Evolutionary conservation across 2,888 invertebrate genomes (phyloP).

Genomic region (Ecdyonurus torrentis): DNA sequence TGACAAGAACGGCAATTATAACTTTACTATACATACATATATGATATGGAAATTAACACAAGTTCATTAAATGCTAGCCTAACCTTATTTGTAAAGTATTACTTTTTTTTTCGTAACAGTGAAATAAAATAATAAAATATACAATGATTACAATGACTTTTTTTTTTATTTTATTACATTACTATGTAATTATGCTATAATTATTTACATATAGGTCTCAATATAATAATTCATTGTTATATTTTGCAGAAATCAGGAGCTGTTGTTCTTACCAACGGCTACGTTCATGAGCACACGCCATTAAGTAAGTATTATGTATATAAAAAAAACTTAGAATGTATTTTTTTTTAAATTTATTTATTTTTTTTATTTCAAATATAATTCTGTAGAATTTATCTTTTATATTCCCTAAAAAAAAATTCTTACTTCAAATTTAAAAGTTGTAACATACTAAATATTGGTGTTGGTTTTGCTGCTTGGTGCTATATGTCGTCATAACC

Average conservation of each 20-base stretch:
- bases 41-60: background rate
- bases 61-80: no score
- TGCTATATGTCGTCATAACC: background rate
- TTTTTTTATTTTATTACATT: constrained; percentile 5
- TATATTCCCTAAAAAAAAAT: no score
- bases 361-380: no score
- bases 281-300: constrained; percentile 39
- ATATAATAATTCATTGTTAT: no score
- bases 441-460: background rate
- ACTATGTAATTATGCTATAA: background rate
- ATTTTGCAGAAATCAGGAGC: constrained; percentile 55
- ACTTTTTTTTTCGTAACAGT: no score
- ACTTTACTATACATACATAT: background rate
- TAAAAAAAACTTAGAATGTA: background rate
- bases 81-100: no score
- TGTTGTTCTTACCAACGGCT: constrained; percentile 55
- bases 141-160: background rate
- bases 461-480: background rate
- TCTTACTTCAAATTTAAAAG: background rate
- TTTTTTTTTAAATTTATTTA: background rate
- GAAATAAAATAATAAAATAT: background rate
- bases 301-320: constrained; percentile 36
- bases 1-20: no score
- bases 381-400: no score
- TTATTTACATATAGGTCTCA: no score